phyloP scores from a whole-genome alignment of 2,888 invertebrate species.

The Rhagium mordax region DNA sequence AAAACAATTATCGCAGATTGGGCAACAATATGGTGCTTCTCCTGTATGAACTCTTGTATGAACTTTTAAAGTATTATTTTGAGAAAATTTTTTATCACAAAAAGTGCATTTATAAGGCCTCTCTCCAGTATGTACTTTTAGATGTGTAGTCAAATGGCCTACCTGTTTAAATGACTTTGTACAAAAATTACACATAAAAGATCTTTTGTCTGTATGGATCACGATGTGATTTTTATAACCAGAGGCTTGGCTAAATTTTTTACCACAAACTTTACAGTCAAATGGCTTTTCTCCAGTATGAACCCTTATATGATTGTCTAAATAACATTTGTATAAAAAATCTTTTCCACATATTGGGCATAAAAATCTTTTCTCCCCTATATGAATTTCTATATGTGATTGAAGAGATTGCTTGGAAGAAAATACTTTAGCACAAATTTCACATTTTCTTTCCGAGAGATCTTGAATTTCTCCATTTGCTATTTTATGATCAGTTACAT shows the following conservation, averaged over 20 bases:
- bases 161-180: constrained; percentile 62
- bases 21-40: constrained; percentile 68
- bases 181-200: constrained; percentile 66
- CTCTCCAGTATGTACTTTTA: constrained; percentile 61
- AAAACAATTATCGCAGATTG: constrained; percentile 66
- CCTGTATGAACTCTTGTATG: constrained; percentile 68
- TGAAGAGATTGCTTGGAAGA: background rate
- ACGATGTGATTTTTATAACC: constrained; percentile 57
- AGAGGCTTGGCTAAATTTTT: constrained; percentile 43
- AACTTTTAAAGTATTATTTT: constrained; percentile 68
- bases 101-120: constrained; percentile 53
- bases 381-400: background rate
- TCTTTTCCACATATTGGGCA: constrained; percentile 53
- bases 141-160: constrained; percentile 59
- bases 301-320: constrained; percentile 52
- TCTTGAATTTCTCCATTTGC: constrained; percentile 6
- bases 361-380: background rate
- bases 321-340: constrained; percentile 51
- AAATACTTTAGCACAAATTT: constrained; percentile 4
- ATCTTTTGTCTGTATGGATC: constrained; percentile 59
- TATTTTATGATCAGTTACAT: constrained; percentile 3
- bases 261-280: constrained; percentile 51
- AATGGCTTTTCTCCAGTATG: constrained; percentile 61
- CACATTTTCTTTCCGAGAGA: background rate
- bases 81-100: constrained; percentile 64